A percentile compares a stretch with the other conserved stretches of the same genome.
Evolutionary conservation across 2,888 invertebrate species (phyloP).

Genomic region (Sminthurides aquaticus): DNA sequence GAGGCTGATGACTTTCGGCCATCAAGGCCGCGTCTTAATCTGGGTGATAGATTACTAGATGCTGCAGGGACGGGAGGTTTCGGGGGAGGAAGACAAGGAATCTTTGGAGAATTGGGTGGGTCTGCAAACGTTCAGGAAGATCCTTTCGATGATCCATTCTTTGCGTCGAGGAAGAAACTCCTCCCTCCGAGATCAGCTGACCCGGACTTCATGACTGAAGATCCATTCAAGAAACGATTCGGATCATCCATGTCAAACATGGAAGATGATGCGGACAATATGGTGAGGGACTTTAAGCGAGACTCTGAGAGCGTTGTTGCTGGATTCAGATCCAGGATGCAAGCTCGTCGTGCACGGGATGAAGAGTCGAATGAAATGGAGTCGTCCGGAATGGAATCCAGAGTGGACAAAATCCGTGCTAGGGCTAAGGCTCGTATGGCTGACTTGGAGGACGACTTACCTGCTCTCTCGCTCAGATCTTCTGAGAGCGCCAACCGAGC

Average conservation of each 20-base stretch:
- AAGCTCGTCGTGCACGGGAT: constrained; percentile 24
- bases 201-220: constrained; percentile 35
- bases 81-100: constrained; percentile 6
- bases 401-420: constrained; percentile 34
- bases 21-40: constrained; percentile 22
- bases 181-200: constrained; percentile 28
- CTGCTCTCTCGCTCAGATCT: constrained; percentile 21
- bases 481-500: constrained; percentile 5
- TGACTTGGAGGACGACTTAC: constrained; percentile 35
- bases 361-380: constrained; percentile 24
- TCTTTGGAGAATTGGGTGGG: constrained; percentile 3
- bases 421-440: constrained; percentile 38
- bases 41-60: constrained; percentile 39
- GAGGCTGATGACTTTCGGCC: constrained; percentile 7
- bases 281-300: constrained; percentile 33
- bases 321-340: constrained; percentile 32
- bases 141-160: constrained; percentile 34
- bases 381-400: constrained; percentile 25
- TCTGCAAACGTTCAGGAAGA: constrained; percentile 25
- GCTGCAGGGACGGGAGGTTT: constrained; percentile 34
- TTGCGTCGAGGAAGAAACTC: constrained; percentile 26
- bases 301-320: constrained; percentile 31
- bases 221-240: constrained; percentile 32
- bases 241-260: not conserved
- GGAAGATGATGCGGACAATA: constrained; percentile 27